A percentile compares a stretch with the other conserved stretches of the same genome.
These are phyloP conservation scores for Mizuhopecten yessoensis DNA, from an alignment of 1,140 invertebrate genomes.

Conservation along the genomic window DNA sequence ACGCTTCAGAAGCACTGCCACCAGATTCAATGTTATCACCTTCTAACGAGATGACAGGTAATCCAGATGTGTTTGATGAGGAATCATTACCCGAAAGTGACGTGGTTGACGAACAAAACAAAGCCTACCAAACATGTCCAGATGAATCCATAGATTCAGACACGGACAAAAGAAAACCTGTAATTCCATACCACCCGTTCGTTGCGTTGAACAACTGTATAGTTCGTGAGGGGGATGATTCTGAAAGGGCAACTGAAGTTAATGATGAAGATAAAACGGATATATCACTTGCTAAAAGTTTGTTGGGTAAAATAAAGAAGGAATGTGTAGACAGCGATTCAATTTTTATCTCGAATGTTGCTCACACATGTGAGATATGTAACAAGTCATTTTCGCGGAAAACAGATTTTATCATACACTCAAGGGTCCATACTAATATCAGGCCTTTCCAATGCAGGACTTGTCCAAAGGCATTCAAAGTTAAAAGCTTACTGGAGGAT, in stretches of 20 bases:
- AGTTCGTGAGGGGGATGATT: background rate
- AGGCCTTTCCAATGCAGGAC: constrained; percentile 30
- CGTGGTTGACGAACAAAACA: background rate
- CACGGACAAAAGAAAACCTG: background rate
- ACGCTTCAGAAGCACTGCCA: background rate
- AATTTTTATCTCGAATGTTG: background rate
- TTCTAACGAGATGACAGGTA: background rate
- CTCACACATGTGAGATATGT: constrained; percentile 3
- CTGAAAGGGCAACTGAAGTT: background rate
- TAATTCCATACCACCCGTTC: background rate
- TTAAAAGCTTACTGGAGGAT: background rate
- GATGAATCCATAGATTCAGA: background rate
- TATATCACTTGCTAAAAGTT: background rate
- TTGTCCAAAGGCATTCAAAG: background rate
- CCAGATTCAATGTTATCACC: background rate
- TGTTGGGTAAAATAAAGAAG: background rate
- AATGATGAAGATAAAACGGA: background rate
- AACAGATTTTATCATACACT: background rate
- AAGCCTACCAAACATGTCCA: background rate
- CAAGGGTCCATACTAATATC: background rate
- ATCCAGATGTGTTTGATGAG: background rate
- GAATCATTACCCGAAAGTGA: too few relatives aligned
- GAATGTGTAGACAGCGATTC: background rate
- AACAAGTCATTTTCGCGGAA: background rate
- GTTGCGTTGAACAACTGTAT: background rate